Conservation (phyloP, 2,888 invertebrate genomes). For the Agrochola circellaris region DNA sequence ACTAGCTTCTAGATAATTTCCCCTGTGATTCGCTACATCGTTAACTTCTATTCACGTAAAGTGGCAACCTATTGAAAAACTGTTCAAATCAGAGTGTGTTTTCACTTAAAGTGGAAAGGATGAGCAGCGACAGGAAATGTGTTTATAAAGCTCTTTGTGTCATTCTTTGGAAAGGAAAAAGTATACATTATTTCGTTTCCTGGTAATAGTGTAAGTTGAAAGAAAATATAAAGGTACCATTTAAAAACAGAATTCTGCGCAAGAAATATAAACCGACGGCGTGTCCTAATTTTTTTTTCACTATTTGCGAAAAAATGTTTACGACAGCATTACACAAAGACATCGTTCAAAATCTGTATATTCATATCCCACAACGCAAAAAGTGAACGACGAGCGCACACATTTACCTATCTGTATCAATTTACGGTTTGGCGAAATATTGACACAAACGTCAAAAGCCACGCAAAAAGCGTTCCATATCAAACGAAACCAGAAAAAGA, state of each 20-base stretch:
- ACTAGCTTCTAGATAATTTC: constrained; percentile 80
- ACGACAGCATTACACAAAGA: neutral
- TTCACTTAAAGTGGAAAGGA: constrained; percentile 29
- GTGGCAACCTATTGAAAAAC: constrained; percentile 69
- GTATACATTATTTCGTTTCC: neutral
- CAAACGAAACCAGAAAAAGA: constrained; percentile 50
- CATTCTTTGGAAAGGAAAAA: constrained; percentile 1
- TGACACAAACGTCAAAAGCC: constrained; percentile 55
- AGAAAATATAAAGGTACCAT: neutral
- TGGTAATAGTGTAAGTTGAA: neutral
- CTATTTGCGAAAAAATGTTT: constrained; percentile 3
- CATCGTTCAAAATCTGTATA: constrained; percentile 13
- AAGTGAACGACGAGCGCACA: constrained; percentile 4
- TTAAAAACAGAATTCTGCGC: neutral
- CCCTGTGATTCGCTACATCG: constrained; percentile 82
- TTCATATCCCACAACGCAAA: constrained; percentile 18
- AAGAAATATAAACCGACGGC: neutral
- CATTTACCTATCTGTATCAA: constrained; percentile 39
- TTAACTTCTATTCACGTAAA: constrained; percentile 84
- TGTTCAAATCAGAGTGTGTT: constrained; percentile 52
- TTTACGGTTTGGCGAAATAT: constrained; percentile 47
- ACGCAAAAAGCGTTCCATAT: constrained; percentile 28
- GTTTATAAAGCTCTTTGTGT: constrained; percentile 16
- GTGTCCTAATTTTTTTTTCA: neutral
- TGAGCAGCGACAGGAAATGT: constrained; percentile 16